phyloP scores from a whole-genome alignment of 2,888 invertebrate species.

The Rhorus exstirpatorius region DNA sequence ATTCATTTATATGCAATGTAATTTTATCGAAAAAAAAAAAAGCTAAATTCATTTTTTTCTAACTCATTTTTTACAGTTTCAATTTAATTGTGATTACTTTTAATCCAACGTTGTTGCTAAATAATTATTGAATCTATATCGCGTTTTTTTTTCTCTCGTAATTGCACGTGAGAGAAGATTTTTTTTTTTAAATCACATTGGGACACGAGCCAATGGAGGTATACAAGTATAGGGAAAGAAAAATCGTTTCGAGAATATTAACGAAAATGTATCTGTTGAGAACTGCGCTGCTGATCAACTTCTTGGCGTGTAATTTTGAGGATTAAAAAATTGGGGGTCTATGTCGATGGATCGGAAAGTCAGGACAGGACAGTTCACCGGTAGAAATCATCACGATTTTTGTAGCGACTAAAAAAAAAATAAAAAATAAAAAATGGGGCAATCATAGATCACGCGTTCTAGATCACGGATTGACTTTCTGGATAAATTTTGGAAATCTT shows the following conservation, averaged over 20 bases:
- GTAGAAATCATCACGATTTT: slow-evolving; percentile 29
- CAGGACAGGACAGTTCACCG: slow-evolving; percentile 37
- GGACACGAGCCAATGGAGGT: neutral
- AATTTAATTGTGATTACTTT: neutral
- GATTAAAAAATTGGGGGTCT: neutral
- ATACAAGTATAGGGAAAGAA: too few species aligned
- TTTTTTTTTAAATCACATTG: neutral
- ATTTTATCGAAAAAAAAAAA: neutral
- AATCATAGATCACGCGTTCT: slow-evolving; percentile 50
- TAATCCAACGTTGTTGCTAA: neutral
- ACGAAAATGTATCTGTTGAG: neutral
- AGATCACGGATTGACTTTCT: slow-evolving; percentile 30
- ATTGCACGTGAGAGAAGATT: neutral
- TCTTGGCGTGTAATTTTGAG: slow-evolving; percentile 5
- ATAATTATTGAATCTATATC: neutral
- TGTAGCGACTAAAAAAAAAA: too few species aligned
- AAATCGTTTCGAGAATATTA: neutral
- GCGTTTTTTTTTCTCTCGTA: neutral
- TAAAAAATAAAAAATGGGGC: slow-evolving; percentile 30
- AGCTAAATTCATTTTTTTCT: neutral
- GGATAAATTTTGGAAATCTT: neutral
- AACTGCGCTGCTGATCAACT: slow-evolving; percentile 12
- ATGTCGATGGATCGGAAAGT: slow-evolving; percentile 35
- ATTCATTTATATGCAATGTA: neutral
- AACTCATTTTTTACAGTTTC: neutral